Evolutionary conservation across 2,113 vertebrate species (phyloP).

Genomic region (Tychaedon coryphoeus): DNA sequence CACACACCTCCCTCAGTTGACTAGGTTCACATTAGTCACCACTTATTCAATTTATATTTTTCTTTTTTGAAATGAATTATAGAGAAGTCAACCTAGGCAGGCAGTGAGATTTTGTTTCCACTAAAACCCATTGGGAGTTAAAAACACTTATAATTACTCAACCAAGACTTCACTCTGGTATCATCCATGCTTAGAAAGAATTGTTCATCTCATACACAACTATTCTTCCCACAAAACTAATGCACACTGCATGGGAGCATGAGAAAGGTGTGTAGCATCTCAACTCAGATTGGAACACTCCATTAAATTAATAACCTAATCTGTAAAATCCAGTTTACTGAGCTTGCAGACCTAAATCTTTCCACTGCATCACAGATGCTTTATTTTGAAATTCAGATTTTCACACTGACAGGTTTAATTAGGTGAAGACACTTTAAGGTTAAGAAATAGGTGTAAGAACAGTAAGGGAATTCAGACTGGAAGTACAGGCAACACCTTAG

Average conservation of each 20-base stretch:
- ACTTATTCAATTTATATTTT: background rate
- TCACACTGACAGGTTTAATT: background rate
- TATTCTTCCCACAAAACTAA: background rate
- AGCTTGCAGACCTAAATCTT: background rate
- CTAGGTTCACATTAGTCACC: background rate
- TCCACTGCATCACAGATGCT: background rate
- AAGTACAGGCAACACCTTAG: background rate
- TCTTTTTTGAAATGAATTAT: background rate
- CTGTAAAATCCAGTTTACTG: background rate
- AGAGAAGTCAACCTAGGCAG: background rate
- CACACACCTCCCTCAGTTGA: background rate
- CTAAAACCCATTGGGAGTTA: background rate
- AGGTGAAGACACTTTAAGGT: background rate
- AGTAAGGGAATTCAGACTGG: background rate
- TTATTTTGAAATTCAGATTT: background rate
- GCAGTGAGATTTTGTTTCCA: background rate
- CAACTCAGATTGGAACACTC: background rate
- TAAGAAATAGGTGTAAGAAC: background rate
- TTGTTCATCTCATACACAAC: background rate
- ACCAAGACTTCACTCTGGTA: background rate
- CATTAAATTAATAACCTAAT: background rate
- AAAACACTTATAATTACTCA: background rate
- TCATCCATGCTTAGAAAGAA: background rate
- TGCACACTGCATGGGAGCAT: fast-evolving
- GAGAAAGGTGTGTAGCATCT: background rate